Conservation (phyloP, 2,113 vertebrate genomes). For the Notiomystis cincta region DNA sequence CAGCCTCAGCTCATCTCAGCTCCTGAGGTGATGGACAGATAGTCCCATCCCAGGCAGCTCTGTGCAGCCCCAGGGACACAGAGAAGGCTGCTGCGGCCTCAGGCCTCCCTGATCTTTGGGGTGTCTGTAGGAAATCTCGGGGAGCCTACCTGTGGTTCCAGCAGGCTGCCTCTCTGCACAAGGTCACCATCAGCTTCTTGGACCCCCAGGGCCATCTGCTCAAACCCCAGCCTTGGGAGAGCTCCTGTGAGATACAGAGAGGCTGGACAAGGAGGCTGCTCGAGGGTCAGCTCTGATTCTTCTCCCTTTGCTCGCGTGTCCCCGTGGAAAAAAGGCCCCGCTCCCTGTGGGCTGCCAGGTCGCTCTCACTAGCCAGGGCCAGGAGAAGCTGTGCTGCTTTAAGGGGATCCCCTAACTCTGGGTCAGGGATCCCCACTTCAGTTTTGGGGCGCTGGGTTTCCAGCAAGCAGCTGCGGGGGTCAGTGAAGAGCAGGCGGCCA, state of each 20-base stretch:
- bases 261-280: not conserved
- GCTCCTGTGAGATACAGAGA: slow-evolving; percentile 46
- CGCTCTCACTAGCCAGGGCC: not conserved
- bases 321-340: not conserved
- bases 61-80: accelerated
- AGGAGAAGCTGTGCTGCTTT: not conserved
- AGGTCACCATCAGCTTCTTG: slow-evolving; percentile 71
- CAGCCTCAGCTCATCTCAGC: not conserved
- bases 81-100: not conserved
- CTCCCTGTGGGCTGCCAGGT: not conserved
- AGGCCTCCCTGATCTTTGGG: not conserved
- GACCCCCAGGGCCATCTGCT: slow-evolving; percentile 61
- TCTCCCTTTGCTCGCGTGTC: not conserved
- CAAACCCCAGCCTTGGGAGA: slow-evolving; percentile 40
- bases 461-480: accelerated
- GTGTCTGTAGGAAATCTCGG: not conserved
- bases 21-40: not conserved
- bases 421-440: not conserved
- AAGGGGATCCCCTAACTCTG: not conserved
- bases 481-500: accelerated
- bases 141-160: slow-evolving; percentile 75
- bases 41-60: not conserved
- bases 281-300: not conserved
- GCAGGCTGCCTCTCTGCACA: slow-evolving; percentile 64
- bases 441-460: not conserved